Base-by-base conservation (phyloP, 2,113 vertebrate species). In the Rhineura floridana region DNA sequence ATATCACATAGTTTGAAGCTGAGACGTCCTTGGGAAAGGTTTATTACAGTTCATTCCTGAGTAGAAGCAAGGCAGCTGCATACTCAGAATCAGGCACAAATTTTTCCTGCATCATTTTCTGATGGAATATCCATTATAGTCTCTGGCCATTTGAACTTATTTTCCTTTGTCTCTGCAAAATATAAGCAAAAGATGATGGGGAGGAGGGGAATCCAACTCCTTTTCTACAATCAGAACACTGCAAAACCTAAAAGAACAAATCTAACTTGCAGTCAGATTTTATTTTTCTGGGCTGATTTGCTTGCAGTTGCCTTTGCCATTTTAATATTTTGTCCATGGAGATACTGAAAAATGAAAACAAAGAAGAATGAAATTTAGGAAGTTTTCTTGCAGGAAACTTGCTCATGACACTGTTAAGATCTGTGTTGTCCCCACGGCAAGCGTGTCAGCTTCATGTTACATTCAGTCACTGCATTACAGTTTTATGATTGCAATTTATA, bases 271-370 rank as follows among this genome's bases (percentile, higher is more conserved):
- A 90, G 84, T 83, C 91, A 83, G 63, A 88, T 94, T 94, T 94
- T 95, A 94, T 93, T 94, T 93, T 87, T 76, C 92, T 59, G 84
- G 86, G 92, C 77, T 93, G 92, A 95, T 95, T 94, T 52, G 3
- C 84, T 90, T 90, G 86, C 59, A 85, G 88, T 89, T 83, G 87
- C 86, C 63, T 88, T 93, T 88, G 86, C 86, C 85, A 28, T 75
- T 90, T 93, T 95, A 92, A 88, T 81, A 81, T 87, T 91, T 84
- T 30, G 50, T 85, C 85, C 82, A 82, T 88, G 90, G 87, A 91
- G 92, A 89, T 69, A 33, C n/a, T 90, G 90, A 89, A 88, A 93
- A 95, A 91, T 7, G 0, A 72, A 81, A 92, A 70, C 88, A 94
- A 95, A 93, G 76, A 88, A 75, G 76, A 75, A 89, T 67, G 87